Evolutionary conservation across 2,888 invertebrate species (phyloP).

Genomic region (Nomada fucata): DNA sequence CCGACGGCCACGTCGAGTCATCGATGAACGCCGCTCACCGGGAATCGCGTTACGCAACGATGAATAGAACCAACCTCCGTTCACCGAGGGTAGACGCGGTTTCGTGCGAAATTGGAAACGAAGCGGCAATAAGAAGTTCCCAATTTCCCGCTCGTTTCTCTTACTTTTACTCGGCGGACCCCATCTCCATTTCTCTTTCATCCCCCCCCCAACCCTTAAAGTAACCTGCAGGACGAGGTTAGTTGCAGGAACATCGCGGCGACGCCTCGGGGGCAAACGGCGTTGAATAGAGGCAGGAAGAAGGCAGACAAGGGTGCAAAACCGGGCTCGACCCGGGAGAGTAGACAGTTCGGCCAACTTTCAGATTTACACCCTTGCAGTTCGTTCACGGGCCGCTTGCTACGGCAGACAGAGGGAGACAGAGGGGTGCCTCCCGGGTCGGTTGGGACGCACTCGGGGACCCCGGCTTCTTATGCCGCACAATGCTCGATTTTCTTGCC

Average conservation of each 20-base stretch:
- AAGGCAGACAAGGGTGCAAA: slow-evolving; percentile 65
- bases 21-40: slow-evolving; percentile 39
- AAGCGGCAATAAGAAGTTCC: slow-evolving; percentile 74
- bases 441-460: slow-evolving; percentile 51
- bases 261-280: slow-evolving; percentile 67
- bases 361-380: slow-evolving; percentile 81
- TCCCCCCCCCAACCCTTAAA: neutral
- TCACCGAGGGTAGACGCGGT: slow-evolving; percentile 51
- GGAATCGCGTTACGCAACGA: slow-evolving; percentile 65
- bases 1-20: slow-evolving; percentile 12
- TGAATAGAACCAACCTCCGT: slow-evolving; percentile 55
- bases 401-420: slow-evolving; percentile 61
- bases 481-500: slow-evolving; percentile 56
- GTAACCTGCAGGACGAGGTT: neutral
- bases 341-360: slow-evolving; percentile 81
- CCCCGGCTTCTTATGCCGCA: slow-evolving; percentile 44
- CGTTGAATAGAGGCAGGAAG: slow-evolving; percentile 64
- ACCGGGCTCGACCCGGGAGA: slow-evolving; percentile 64
- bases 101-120: slow-evolving; percentile 74
- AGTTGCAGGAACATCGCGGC: slow-evolving; percentile 58
- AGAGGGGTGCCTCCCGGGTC: slow-evolving; percentile 10
- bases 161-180: slow-evolving; percentile 33
- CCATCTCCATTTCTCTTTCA: neutral
- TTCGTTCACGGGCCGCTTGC: slow-evolving; percentile 78
- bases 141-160: slow-evolving; percentile 66